Conservation (phyloP, 1,140 invertebrate genomes). For the Bombus waltoni region DNA sequence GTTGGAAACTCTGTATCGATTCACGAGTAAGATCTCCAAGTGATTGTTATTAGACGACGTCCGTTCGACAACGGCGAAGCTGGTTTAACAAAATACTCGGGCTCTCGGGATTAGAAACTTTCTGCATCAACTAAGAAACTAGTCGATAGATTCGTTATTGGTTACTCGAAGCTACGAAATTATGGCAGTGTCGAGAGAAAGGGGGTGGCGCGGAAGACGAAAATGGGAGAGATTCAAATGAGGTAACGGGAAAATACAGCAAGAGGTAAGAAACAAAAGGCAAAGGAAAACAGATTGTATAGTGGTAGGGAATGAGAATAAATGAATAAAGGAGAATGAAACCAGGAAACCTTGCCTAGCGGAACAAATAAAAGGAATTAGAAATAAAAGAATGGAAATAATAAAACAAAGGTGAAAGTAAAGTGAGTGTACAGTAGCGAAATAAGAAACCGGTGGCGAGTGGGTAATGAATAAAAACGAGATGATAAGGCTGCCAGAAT, state of each 20-base stretch:
- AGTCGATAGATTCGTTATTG: too few relatives aligned
- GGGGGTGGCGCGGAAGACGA: neutral
- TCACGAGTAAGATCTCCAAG: neutral
- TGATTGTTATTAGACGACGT: conserved; percentile 19
- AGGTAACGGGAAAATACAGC: neutral
- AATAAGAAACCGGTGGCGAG: neutral
- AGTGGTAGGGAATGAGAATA: conserved; percentile 1
- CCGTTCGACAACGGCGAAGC: neutral
- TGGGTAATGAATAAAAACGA: neutral
- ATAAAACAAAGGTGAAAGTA: conserved; percentile 6
- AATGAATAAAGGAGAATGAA: neutral
- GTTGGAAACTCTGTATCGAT: neutral
- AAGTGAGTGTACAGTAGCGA: too few relatives aligned
- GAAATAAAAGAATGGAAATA: conserved; percentile 6
- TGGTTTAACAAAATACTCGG: conserved; percentile 25
- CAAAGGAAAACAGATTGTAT: neutral
- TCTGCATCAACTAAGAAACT: neutral
- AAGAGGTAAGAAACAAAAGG: neutral
- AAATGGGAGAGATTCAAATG: neutral
- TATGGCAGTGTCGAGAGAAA: too few relatives aligned
- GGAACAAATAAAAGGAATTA: neutral
- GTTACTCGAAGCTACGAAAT: too few relatives aligned
- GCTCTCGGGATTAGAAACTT: neutral
- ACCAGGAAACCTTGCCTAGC: too few relatives aligned
- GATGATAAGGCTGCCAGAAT: neutral